phyloP scores from a whole-genome alignment of 2,888 invertebrate genomes.

The Drosophila crucigera region DNA sequence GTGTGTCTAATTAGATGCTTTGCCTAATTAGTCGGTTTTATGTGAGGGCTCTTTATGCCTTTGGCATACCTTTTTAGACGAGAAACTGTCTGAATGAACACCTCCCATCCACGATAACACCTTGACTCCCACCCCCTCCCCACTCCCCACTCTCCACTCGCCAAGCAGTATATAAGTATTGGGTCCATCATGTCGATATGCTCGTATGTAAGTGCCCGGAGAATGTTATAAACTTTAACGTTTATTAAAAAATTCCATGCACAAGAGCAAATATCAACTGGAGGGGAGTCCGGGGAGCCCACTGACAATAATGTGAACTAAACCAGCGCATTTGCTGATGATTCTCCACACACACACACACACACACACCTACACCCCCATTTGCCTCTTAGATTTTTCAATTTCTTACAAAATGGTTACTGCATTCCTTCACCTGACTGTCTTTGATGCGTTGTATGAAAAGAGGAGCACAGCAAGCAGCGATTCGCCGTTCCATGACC shows the following conservation, averaged over 20 bases:
- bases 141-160: background rate
- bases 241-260: constrained; percentile 79
- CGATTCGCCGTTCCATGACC: constrained; percentile 49
- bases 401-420: constrained; percentile 75
- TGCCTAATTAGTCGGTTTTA: constrained; percentile 79
- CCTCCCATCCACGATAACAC: background rate
- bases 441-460: constrained; percentile 69
- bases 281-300: background rate
- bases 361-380: background rate
- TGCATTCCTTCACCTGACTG: constrained; percentile 80
- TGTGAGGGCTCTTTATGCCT: constrained; percentile 72
- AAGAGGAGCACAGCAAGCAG: constrained; percentile 15
- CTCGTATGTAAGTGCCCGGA: constrained; percentile 50
- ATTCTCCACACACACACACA: constrained; percentile 43
- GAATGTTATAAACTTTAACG: constrained; percentile 81
- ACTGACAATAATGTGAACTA: constrained; percentile 76
- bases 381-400: constrained; percentile 66
- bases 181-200: constrained; percentile 53
- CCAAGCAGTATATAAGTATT: constrained; percentile 1
- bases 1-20: constrained; percentile 77
- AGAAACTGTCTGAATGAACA: background rate
- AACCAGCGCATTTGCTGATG: constrained; percentile 75
- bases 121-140: background rate
- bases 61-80: constrained; percentile 73
- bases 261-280: constrained; percentile 50